Evolutionary conservation across 2,113 vertebrate species (phyloP).

Genomic region (Seriola aureovittata): DNA sequence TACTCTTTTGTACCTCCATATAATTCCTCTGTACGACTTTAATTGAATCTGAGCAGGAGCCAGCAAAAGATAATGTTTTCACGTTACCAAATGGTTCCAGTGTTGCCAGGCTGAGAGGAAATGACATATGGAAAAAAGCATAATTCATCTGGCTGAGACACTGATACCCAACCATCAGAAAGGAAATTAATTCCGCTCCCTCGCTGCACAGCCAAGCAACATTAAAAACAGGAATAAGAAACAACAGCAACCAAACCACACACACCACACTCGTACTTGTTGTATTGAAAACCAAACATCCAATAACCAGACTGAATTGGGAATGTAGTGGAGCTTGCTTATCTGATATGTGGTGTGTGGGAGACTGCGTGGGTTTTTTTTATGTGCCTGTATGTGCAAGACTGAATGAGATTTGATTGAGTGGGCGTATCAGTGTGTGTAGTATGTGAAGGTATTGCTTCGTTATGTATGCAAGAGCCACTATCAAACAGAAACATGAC

Average conservation of each 20-base stretch:
- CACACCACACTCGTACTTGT: slow-evolving; percentile 32
- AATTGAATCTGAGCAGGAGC: slow-evolving; percentile 98
- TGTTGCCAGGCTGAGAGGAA: slow-evolving; percentile 93
- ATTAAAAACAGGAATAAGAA: slow-evolving; percentile 83
- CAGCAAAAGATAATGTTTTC: slow-evolving; percentile 98
- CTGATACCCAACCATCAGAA: slow-evolving; percentile 81
- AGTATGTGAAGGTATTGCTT: slow-evolving; percentile 61
- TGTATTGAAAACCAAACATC: slow-evolving; percentile 73
- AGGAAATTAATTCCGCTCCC: slow-evolving; percentile 83
- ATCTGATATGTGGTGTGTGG: slow-evolving; percentile 77
- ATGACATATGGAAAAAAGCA: slow-evolving; percentile 83
- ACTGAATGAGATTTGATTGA: slow-evolving; percentile 78
- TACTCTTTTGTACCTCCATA: slow-evolving; percentile 95
- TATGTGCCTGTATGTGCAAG: slow-evolving; percentile 56
- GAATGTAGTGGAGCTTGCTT: slow-evolving; percentile 56
- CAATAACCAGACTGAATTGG: slow-evolving; percentile 72
- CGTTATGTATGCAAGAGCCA: slow-evolving; percentile 63
- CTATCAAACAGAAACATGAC: slow-evolving; percentile 74
- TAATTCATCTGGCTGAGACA: slow-evolving; percentile 85
- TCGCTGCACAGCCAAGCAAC: slow-evolving; percentile 76
- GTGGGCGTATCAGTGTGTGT: slow-evolving; percentile 73
- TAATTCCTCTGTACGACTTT: slow-evolving; percentile 95
- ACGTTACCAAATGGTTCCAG: slow-evolving; percentile 95
- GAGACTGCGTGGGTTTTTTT: slow-evolving; percentile 55
- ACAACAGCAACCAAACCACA: slow-evolving; percentile 72